phyloP scores from a whole-genome alignment of 35 echinoderm and acorn worm species.

The Apostichopus californicus region DNA sequence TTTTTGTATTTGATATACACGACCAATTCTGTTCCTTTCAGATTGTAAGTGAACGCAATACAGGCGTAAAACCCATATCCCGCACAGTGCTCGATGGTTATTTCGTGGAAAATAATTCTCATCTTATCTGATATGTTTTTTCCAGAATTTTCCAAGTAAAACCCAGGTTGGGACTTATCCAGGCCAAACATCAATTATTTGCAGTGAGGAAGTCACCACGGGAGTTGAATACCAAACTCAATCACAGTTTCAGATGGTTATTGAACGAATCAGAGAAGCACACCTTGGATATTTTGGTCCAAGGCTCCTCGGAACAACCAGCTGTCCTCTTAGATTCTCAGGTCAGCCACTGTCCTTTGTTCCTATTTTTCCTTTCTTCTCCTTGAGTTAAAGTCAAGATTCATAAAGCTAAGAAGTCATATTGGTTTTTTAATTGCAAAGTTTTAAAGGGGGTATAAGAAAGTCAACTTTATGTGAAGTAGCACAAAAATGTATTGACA shows the following conservation, averaged over 20 bases:
- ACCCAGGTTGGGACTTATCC: conserved; percentile 66
- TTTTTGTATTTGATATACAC: too few relatives aligned
- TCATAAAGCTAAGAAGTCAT: neutral
- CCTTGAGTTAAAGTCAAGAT: neutral
- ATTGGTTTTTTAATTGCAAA: neutral
- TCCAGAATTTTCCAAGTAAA: conserved; percentile 82
- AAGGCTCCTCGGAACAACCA: conserved; percentile 89
- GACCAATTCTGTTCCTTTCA: too few relatives aligned
- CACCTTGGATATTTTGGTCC: conserved; percentile 49
- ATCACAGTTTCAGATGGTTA: conserved; percentile 63
- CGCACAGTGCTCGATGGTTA: too few relatives aligned
- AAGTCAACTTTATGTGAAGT: too few relatives aligned
- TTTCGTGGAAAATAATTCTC: too few relatives aligned
- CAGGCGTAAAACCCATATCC: too few relatives aligned
- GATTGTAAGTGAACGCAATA: too few relatives aligned
- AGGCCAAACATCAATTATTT: conserved; percentile 79
- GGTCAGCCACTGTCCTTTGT: conserved; percentile 41
- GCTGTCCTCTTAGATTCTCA: conserved; percentile 78
- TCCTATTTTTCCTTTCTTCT: neutral
- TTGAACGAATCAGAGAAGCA: conserved; percentile 86
- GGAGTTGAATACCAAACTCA: conserved; percentile 62
- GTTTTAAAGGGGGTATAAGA: neutral
- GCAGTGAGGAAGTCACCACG: conserved; percentile 76
- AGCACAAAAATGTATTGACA: too few relatives aligned
- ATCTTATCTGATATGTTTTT: neutral